A percentile compares a stretch with the other conserved stretches of the same genome.
These are phyloP conservation scores for Eilema caniola DNA, from an alignment of 2,888 invertebrate genomes.

Conservation along the genomic window DNA sequence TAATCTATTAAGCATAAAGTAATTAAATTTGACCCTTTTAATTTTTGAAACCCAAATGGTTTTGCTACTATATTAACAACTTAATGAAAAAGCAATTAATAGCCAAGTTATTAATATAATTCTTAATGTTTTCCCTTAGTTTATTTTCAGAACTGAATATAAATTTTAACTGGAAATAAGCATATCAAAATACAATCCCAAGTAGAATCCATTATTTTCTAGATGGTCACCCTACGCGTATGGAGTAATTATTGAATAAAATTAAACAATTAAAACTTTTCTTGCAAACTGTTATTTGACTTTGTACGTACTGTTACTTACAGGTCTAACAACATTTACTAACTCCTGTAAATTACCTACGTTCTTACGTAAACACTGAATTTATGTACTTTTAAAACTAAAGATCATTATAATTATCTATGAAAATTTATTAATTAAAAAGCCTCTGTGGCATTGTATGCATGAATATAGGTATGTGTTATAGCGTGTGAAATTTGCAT, in stretches of 20 bases:
- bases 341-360: not conserved
- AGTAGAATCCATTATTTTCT: not conserved
- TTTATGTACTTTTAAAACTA: too few relatives aligned
- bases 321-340: not conserved
- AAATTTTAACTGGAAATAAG: not conserved
- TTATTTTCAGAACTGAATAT: too few relatives aligned
- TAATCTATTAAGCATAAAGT: not conserved
- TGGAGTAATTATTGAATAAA: not conserved
- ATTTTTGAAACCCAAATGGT: not conserved
- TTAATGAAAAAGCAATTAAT: too few relatives aligned
- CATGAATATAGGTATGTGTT: too few relatives aligned
- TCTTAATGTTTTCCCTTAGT: too few relatives aligned
- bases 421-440: too few relatives aligned
- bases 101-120: too few relatives aligned
- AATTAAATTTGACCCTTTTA: not conserved
- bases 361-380: too few relatives aligned
- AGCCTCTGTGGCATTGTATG: too few relatives aligned
- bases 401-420: too few relatives aligned
- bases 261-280: constrained; percentile 10
- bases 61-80: not conserved
- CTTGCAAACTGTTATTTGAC: not conserved
- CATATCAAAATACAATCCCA: not conserved
- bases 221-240: constrained; percentile 2
- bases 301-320: not conserved
- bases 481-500: too few relatives aligned